phyloP scores from a whole-genome alignment of 2,113 vertebrate genomes.

The Pollachius pollachius region DNA sequence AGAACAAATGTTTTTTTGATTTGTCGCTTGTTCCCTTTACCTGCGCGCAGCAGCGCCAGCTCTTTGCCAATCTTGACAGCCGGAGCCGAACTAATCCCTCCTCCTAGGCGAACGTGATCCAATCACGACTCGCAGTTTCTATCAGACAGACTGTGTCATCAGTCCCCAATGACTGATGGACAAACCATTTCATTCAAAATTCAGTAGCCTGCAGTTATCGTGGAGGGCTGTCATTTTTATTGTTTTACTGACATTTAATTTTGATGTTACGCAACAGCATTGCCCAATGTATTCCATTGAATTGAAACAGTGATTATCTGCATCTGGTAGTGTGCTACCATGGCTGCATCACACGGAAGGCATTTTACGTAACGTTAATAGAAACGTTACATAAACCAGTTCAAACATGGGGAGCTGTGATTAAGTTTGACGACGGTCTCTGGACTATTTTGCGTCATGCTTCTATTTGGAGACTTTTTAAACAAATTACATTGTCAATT shows the following conservation, averaged over 20 bases:
- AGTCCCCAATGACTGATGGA: conserved; percentile 57
- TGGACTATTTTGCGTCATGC: no score
- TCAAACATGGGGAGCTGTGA: conserved; percentile 25
- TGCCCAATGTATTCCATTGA: no score
- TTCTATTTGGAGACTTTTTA: background rate
- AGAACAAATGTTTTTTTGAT: conserved; percentile 35
- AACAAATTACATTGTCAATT: no score
- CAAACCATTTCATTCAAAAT: conserved; percentile 68
- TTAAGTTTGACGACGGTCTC: conserved; percentile 7
- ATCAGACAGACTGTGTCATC: conserved; percentile 50
- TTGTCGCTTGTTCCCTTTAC: conserved; percentile 63
- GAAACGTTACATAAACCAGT: conserved; percentile 43
- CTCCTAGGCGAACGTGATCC: conserved; percentile 28
- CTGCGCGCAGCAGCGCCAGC: conserved; percentile 67
- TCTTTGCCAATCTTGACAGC: conserved; percentile 73
- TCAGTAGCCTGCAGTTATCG: conserved; percentile 31
- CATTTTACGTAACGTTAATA: conserved; percentile 49
- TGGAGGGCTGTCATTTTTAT: conserved; percentile 13
- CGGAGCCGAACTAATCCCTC: conserved; percentile 52
- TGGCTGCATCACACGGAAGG: background rate
- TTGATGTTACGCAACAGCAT: background rate
- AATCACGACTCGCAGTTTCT: conserved; percentile 21
- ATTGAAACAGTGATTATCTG: no score
- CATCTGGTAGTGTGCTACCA: no score
- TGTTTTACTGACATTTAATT: conserved; percentile 24